Percentiles rank a stretch among this genome's conserved stretches.
These are phyloP conservation scores for Myathropa florea DNA, from an alignment of 2,888 invertebrate genomes.

Conservation along the genomic window DNA sequence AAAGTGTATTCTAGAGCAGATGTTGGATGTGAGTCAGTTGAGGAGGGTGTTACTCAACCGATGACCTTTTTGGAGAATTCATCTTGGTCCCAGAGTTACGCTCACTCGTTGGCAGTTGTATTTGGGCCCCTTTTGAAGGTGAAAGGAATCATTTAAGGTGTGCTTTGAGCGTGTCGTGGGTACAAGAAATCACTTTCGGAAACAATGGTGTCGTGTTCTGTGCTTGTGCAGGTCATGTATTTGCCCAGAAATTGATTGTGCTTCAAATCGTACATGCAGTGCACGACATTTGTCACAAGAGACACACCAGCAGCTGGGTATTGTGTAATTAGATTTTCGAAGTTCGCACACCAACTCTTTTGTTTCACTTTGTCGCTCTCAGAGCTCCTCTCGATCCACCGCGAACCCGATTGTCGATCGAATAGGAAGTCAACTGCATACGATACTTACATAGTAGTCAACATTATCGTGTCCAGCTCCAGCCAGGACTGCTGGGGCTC, in stretches of 20 bases:
- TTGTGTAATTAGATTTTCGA: background rate
- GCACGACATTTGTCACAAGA: background rate
- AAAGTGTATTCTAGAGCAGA: background rate
- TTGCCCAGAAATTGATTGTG: no score
- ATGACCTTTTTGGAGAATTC: background rate
- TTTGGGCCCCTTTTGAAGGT: background rate
- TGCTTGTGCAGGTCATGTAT: no score
- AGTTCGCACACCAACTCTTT: conserved; percentile 53
- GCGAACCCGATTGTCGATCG: background rate
- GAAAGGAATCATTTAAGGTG: background rate
- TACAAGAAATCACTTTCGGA: background rate
- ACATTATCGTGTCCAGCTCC: conserved; percentile 76
- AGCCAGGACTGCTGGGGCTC: conserved; percentile 72
- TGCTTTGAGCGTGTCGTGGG: background rate
- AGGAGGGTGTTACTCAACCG: background rate
- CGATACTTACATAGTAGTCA: conserved; percentile 79
- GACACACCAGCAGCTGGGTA: background rate
- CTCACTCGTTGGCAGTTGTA: background rate
- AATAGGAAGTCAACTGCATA: background rate
- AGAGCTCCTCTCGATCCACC: background rate
- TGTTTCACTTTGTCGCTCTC: background rate
- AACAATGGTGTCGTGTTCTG: no score
- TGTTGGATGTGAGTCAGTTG: background rate
- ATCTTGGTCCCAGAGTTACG: no score
- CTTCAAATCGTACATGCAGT: no score